Evolutionary conservation across 2,888 invertebrate species (phyloP), one percentile per base, ranked within the genome.

Genomic region (Lycophotia porphyrea): DNA sequence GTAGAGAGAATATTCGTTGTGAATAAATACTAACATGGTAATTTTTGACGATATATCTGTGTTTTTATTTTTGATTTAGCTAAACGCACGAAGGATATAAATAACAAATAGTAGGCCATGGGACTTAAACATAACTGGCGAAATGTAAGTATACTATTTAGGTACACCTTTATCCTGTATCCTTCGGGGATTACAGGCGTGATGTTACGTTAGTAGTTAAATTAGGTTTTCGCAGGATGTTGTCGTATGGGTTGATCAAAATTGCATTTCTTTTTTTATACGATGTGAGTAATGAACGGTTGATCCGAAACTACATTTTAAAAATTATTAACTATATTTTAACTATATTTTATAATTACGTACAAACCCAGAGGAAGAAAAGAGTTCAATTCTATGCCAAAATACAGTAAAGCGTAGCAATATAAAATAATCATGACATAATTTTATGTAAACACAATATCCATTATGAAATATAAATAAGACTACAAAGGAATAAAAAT

Each of bases 401-500:
- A 31, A 31, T 36, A 36, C 36, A 36, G 36, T 36, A n/a, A n/a
- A n/a, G n/a, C n/a, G n/a, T n/a, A n/a, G n/a, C n/a, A n/a, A n/a
- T n/a, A n/a, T n/a, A 60, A 60, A 60, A 60, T 31, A 21, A 21
- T 11, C 34, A 21, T 34, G 34, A 31, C 9, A 58, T 5, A 18
- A 11, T 34, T 9, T 24, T 5, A 0, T 36, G 5, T 11, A 55
- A 15, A 31, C n/a, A 36, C 36, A 36, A 61, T 36, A 13, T 61
- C 13, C 21, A 60, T 27, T 8, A 31, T 31, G n/a, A 60, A 44
- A 34, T 21, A 27, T 15, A 49, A 39, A 77, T n/a, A 39, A n/a
- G n/a, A 52, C 15, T 21, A 42, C 27, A 31, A 71, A 71, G 42
- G 0, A n/a, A 49, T 36, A 73, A 63, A 42, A 55, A 74, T 39